These are phyloP conservation scores for Pristis pectinata DNA, from an alignment of 2,797 vertebrate species.

Conservation along the genomic window DNA sequence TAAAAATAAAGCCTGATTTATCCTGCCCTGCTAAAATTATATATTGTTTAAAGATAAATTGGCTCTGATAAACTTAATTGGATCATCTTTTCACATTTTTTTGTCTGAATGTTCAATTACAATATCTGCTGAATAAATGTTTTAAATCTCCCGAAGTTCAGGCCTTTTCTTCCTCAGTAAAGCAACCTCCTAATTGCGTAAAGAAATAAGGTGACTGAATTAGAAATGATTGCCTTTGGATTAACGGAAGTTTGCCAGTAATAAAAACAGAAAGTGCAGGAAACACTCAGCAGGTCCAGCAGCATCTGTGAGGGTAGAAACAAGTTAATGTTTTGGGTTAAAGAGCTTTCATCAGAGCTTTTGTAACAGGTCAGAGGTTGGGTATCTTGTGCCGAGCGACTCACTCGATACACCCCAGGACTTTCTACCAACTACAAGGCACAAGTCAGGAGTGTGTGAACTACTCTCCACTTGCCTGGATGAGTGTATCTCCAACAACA, in stretches of 20 bases:
- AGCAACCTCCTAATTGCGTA: neutral
- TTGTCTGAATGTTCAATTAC: neutral
- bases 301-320: too few relatives aligned
- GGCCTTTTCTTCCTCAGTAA: neutral
- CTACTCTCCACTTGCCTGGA: too few relatives aligned
- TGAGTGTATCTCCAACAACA: too few relatives aligned
- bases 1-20: neutral
- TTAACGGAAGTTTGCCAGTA: neutral
- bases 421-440: too few relatives aligned
- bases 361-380: too few relatives aligned
- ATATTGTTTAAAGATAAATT: neutral
- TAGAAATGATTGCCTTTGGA: neutral
- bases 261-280: too few relatives aligned
- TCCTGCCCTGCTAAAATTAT: neutral
- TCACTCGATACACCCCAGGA: too few relatives aligned
- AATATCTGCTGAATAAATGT: neutral
- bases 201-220: neutral
- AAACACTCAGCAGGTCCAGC: too few relatives aligned
- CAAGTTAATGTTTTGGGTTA: too few relatives aligned
- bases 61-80: neutral
- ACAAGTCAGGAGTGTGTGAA: too few relatives aligned
- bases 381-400: too few relatives aligned
- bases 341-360: too few relatives aligned
- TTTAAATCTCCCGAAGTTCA: neutral
- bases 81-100: neutral